phyloP scores from a whole-genome alignment of 2,113 vertebrate genomes.

The Athene noctua region DNA sequence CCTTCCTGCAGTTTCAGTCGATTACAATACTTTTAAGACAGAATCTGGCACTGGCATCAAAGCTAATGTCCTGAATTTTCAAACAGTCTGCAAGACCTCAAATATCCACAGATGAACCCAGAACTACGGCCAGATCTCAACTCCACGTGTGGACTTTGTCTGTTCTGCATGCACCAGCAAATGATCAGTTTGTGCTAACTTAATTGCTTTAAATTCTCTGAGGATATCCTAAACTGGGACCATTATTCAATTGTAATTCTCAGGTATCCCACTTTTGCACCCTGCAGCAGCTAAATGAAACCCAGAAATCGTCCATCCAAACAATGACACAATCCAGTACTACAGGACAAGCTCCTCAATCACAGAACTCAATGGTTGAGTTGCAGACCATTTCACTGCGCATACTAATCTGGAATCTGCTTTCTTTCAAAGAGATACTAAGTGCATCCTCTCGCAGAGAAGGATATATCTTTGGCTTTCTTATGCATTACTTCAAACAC shows the following conservation, averaged over 20 bases:
- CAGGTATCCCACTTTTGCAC: neutral
- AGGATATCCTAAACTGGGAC: neutral
- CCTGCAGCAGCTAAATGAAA: neutral
- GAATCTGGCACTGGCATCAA: conserved; percentile 1
- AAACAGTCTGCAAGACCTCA: neutral
- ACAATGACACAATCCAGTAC: neutral
- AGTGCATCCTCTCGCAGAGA: neutral
- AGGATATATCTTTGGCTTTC: neutral
- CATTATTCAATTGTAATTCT: neutral
- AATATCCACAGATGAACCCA: neutral
- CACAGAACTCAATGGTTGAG: neutral
- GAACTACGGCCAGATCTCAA: neutral
- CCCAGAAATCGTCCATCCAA: neutral
- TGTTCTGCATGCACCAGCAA: neutral
- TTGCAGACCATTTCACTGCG: neutral
- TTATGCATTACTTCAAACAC: neutral
- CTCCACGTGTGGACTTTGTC: neutral
- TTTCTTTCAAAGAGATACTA: neutral
- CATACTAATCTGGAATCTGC: neutral
- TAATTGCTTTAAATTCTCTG: neutral
- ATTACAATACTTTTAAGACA: neutral
- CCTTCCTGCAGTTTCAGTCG: neutral
- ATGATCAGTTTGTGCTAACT: neutral
- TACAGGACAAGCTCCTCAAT: neutral
- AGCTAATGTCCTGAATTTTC: neutral